Base-by-base conservation (phyloP, 1,140 invertebrate genomes). In the Anagrus nilaparvatae region DNA sequence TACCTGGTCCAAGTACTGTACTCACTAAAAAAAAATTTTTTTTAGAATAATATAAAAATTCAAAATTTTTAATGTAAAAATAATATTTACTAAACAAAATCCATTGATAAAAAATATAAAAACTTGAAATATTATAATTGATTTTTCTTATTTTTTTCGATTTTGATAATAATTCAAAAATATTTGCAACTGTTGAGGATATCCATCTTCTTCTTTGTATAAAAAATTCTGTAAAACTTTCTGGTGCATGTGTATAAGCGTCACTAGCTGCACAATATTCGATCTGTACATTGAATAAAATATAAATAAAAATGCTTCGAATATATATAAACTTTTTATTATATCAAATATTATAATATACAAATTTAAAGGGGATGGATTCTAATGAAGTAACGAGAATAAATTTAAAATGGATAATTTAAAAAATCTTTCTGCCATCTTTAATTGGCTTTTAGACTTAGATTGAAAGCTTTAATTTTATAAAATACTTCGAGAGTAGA, bases 251-350 rank as follows among this genome's bases (percentile, higher is more conserved):
- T 5, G 91, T 95, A 54, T 89, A 87, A 14, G 91, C 89, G 58
- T 95, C 91, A 28, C 86, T 83, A 18, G 90, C 91, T 30, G 91
- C 90, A 42, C 84, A 88, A 61, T 95, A 95, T 65, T 94, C 89
- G 2, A 78, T 54, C 60, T 63, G 21, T 25, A 43, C 20, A 29
- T n/a, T n/a, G n/a, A n/a, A n/a, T n/a, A n/a, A n/a, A n/a, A n/a
- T n/a, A n/a, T n/a, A n/a, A n/a, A n/a, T n/a, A n/a, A n/a, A n/a
- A n/a, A n/a, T n/a, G n/a, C n/a, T n/a, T n/a, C n/a, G n/a, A n/a
- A n/a, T n/a, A n/a, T n/a, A n/a, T n/a, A n/a, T n/a, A n/a, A n/a
- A n/a, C n/a, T n/a, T n/a, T n/a, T n/a, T n/a, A n/a, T n/a, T n/a
- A n/a, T n/a, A n/a, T n/a, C n/a, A n/a, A n/a, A n/a, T n/a, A n/a